Evolutionary conservation across 2,888 invertebrate genomes (phyloP).

Genomic region (Biston betularia): DNA sequence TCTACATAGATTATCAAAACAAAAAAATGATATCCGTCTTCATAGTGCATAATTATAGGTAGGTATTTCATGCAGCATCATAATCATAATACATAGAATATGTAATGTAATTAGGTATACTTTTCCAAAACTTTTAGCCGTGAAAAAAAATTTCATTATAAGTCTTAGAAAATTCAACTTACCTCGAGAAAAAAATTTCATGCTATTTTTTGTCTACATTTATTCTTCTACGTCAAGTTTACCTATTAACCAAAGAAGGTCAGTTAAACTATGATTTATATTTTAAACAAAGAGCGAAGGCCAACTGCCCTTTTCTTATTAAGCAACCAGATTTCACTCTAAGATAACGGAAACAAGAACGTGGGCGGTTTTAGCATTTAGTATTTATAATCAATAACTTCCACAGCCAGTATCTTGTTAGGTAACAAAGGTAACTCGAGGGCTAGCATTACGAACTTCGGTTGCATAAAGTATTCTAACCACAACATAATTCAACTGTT

Average conservation of each 20-base stretch:
- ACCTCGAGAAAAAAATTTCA: background rate
- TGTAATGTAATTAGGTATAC: too few species aligned
- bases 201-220: background rate
- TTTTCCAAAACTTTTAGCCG: too few species aligned
- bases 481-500: too few species aligned
- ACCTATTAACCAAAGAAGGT: background rate
- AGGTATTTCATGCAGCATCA: too few species aligned
- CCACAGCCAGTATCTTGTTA: background rate
- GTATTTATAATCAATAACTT: slow-evolving; percentile 20
- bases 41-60: too few species aligned
- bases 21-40: too few species aligned
- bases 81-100: too few species aligned
- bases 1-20: too few species aligned
- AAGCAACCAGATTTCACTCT: slow-evolving; percentile 20
- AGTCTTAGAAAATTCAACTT: too few species aligned
- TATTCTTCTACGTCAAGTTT: background rate
- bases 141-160: too few species aligned
- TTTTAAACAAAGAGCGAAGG: slow-evolving; percentile 23
- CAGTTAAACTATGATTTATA: slow-evolving; percentile 1
- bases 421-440: background rate
- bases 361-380: slow-evolving; percentile 24
- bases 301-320: slow-evolving; percentile 28
- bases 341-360: slow-evolving; percentile 6
- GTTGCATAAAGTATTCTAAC: background rate
- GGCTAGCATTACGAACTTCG: background rate